Percentiles rank a stretch among this genome's conserved stretches.
These are phyloP conservation scores for Catocala sponsa DNA, from an alignment of 2,888 invertebrate species.

Conservation along the genomic window DNA sequence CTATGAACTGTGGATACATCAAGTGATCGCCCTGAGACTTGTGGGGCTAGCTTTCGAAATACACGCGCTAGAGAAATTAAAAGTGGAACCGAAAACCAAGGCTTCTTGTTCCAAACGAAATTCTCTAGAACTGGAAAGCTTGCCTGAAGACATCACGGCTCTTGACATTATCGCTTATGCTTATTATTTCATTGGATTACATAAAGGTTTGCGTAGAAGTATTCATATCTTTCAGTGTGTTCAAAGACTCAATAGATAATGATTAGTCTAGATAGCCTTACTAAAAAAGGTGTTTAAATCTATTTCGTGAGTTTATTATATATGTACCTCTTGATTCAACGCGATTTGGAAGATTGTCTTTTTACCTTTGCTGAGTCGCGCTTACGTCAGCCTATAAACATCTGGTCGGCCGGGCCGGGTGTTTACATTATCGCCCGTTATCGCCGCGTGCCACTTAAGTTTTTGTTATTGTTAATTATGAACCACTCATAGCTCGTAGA, in stretches of 20 bases:
- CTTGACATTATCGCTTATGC: slow-evolving; percentile 92
- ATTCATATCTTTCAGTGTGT: not conserved
- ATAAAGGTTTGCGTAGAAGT: slow-evolving; percentile 89
- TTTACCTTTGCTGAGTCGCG: no score
- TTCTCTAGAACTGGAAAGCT: not conserved
- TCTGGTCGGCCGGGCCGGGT: no score
- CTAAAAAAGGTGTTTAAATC: no score
- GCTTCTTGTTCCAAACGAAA: slow-evolving; percentile 33
- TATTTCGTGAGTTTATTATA: no score
- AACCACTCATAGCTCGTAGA: no score
- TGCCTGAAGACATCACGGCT: slow-evolving; percentile 76
- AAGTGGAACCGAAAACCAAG: slow-evolving; percentile 54
- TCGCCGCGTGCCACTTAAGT: no score
- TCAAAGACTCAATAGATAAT: not conserved
- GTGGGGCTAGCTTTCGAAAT: slow-evolving; percentile 95
- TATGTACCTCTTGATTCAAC: no score
- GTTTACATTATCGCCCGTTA: no score
- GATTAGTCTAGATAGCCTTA: no score
- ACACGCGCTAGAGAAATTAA: slow-evolving; percentile 57
- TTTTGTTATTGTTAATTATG: no score
- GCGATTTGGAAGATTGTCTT: no score
- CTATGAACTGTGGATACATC: slow-evolving; percentile 93
- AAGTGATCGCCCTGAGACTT: slow-evolving; percentile 94
- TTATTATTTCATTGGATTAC: slow-evolving; percentile 94
- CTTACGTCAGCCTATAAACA: no score